phyloP scores from a whole-genome alignment of 2,888 invertebrate species.

The Andrena trimmerana region DNA sequence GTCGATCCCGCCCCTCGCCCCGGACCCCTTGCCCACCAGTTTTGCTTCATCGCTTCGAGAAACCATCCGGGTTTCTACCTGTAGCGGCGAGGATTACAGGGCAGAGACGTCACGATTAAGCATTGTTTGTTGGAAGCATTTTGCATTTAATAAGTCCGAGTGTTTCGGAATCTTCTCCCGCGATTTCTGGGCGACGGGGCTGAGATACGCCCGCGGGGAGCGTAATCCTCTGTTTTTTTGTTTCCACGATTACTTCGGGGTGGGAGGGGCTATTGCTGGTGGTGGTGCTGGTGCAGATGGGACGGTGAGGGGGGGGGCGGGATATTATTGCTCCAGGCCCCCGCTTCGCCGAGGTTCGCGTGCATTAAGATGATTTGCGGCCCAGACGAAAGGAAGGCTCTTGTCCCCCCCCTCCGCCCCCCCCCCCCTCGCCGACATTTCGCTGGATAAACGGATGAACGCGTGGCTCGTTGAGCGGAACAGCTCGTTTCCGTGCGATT shows the following conservation, averaged over 20 bases:
- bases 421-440: not conserved
- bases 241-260: constrained; percentile 32
- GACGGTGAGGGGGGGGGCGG: not conserved
- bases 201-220: constrained; percentile 16
- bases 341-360: constrained; percentile 15
- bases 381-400: constrained; percentile 15
- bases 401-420: no score
- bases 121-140: constrained; percentile 73
- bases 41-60: not conserved
- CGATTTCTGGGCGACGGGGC: constrained; percentile 45
- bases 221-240: constrained; percentile 34
- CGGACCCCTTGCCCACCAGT: not conserved
- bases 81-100: constrained; percentile 60
- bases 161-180: constrained; percentile 56
- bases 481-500: constrained; percentile 27
- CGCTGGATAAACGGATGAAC: constrained; percentile 22
- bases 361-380: constrained; percentile 49
- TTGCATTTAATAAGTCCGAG: constrained; percentile 74
- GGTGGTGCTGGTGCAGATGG: not conserved
- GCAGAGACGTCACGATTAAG: constrained; percentile 71
- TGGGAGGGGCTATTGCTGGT: constrained; percentile 33
- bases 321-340: constrained; percentile 11
- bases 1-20: constrained; percentile 34
- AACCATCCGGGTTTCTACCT: constrained; percentile 21
- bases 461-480: constrained; percentile 10